Evolutionary conservation across 23 tunicate species (phyloP), one percentile per base, ranked within the genome.

Genomic region (Halocynthia roretzi): DNA sequence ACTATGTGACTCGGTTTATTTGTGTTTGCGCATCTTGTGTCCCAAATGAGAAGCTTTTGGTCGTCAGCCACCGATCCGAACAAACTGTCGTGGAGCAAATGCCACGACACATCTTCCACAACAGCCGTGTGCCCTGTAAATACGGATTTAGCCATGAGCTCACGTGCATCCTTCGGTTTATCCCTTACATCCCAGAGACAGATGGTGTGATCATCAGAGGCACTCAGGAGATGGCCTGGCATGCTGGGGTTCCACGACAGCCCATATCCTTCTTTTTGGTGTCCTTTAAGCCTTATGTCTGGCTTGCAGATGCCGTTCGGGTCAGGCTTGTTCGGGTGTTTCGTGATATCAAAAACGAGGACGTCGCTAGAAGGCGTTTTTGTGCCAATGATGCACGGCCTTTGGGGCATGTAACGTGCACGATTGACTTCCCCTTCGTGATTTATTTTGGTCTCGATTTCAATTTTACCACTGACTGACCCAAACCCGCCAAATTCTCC

Each of bases 401-500:
- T 91, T 66, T 91, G 98, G 5, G 98, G 98, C 98, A 91, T 91
- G 74, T 56, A 86, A 51, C 98, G 48, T 12, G 98, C 98, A 31
- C 98, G 61, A 70, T 91, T 91, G 7, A 91, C 98, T 78, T 91
- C 98, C n/a, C 98, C 98, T 67, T 91, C 98, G 58, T 91, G 98
- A 67, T 91, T 91, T 7, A 91, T 91, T 68, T 86, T 82, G 14
- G 81, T 82, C 57, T 91, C 91, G 44, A 86, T 86, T 56, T 91
- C 93, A 51, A 91, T 81, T 71, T 85, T 85, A 7, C 89, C 97
- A 54, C 83, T 75, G 11, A 84, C 88, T 2, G 83, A 80, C 18
- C 87, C 93, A 81, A 91, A 91, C 7, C 95, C 97, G 2, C 97
- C 97, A 71, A 91, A 91, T 58, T 91, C 97, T 2, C 97, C 97